Base-by-base conservation (phyloP, 1,140 invertebrate genomes). In the Pogonomyrmex barbatus region DNA sequence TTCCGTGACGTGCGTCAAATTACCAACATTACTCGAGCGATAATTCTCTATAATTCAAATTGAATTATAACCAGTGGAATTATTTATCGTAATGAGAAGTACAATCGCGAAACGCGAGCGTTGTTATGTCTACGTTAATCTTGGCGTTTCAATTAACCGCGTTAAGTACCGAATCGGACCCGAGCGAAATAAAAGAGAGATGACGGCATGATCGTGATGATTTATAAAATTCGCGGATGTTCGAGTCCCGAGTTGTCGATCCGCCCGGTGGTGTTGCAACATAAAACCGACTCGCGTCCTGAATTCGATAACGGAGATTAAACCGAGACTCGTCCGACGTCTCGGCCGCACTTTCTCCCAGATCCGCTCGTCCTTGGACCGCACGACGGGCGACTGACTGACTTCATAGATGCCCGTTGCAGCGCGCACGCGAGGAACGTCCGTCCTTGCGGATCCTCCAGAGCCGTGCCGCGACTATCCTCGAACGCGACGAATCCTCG, bases 291-390 rank as follows among this genome's bases (percentile, higher is more conserved):
- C 39, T 67, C 45, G 83, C 70, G 65, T 73, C 50, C 56, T 76
- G 78, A 89, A 89, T 89, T 89, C 73, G 60, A 87, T 73, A 89
- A 87, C 50, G 67, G 67, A 87, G 82, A 90, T 82, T 39, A 68
- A 24, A 36, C 54, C 50, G 76, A 75, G 85, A 87, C 71, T 79
- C 85, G 70, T 33, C 79, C 36, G 81, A 81, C 71, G 73, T 58
- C 67, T 60, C 24, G 75, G 58, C 73, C 73, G 52, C 50, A 89
- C 88, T 89, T 89, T 89, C 88, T 89, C 88, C 78, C 62, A 52
- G 62, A 50, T 54, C 88, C 56, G 63, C 75, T 56, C 85, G 88
- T 89, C 88, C 88, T 89, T 89, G 88, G 52, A 63, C 33, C 56
- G 39, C 45, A 50, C 68, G 39, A 65, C 42, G 17, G 47, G 8